Base-by-base conservation (phyloP, 1,140 invertebrate genomes). In the Hylaeus volcanicus region DNA sequence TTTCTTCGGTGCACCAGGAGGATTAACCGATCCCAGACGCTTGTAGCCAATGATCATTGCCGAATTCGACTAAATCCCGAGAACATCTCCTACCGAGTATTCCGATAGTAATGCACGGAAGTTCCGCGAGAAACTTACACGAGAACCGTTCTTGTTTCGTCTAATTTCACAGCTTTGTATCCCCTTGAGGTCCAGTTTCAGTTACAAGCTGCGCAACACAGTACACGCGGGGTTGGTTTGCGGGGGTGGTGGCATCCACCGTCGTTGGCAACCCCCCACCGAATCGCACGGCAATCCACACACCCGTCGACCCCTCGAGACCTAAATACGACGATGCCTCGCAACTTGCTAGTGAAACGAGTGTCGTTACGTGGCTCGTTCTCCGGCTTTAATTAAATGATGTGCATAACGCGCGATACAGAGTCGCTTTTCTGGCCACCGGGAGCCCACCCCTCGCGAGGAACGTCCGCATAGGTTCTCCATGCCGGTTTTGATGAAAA, bases 301-400 rank as follows among this genome's bases (percentile, higher is more conserved):
- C 60, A 6, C 48, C 37, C 51, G 51, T 14, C n/a, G 1, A 72
- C 15, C 53, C 51, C 73, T n/a, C 39, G 74, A 73, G 69, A 74
- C 69, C 68, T 61, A 75, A 85, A 83, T 58, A 71, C 81, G 65
- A 74, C 61, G 72, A 81, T 55, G 37, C 58, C 61, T 76, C 66
- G 61, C 26, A 41, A 55, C 74, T 48, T 74, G 70, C 68, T 45
- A 11, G 9, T 45, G 48, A 70, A 51, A 72, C 71, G 72, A 84
- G 78, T 84, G 82, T 84, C 79, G 79, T 87, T 87, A 84, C 72
- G 86, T 64, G 74, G 79, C 85, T 87, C 86, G 75, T 87, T 87
- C 84, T 84, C 79, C 79, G 72, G 71, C 65, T 87, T 87, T 84
- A 87, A 87, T 87, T 82, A 87, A 84, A 84, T 79, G 68, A 76